Conservation (phyloP, 2,113 vertebrate genomes). For the Ranitomeya variabilis region DNA sequence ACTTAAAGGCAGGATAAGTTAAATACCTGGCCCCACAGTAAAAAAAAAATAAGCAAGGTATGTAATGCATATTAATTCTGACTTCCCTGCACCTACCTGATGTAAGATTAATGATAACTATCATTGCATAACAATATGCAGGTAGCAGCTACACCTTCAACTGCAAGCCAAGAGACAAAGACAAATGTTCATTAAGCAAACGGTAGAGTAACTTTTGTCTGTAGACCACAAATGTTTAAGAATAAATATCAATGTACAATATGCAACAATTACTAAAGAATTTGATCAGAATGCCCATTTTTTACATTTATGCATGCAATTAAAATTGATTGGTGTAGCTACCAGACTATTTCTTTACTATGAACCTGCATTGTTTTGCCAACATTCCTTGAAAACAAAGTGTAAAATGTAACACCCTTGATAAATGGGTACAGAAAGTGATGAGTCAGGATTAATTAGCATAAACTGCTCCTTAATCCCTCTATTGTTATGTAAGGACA, state of each 20-base stretch:
- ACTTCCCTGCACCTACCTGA: background rate
- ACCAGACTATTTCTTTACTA: background rate
- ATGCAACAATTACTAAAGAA: background rate
- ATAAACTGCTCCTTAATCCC: too few relatives aligned
- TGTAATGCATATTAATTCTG: background rate
- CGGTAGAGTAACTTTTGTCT: background rate
- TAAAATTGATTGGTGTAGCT: too few relatives aligned
- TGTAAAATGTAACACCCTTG: too few relatives aligned
- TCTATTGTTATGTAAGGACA: too few relatives aligned
- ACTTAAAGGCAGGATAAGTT: too few relatives aligned
- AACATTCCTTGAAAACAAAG: too few relatives aligned
- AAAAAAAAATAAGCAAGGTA: too few relatives aligned
- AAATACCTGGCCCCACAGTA: too few relatives aligned
- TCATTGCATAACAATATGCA: too few relatives aligned
- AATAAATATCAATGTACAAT: background rate
- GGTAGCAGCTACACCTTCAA: background rate
- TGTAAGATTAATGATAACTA: background rate
- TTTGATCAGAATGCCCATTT: background rate
- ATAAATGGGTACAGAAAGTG: too few relatives aligned
- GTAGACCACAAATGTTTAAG: background rate
- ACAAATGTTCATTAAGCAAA: background rate
- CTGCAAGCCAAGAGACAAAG: background rate
- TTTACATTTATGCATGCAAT: too few relatives aligned
- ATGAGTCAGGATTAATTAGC: too few relatives aligned
- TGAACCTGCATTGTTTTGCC: background rate